These are phyloP conservation scores for Steinernema khuongi DNA, from an alignment of 1,140 invertebrate genomes.

Conservation along the genomic window DNA sequence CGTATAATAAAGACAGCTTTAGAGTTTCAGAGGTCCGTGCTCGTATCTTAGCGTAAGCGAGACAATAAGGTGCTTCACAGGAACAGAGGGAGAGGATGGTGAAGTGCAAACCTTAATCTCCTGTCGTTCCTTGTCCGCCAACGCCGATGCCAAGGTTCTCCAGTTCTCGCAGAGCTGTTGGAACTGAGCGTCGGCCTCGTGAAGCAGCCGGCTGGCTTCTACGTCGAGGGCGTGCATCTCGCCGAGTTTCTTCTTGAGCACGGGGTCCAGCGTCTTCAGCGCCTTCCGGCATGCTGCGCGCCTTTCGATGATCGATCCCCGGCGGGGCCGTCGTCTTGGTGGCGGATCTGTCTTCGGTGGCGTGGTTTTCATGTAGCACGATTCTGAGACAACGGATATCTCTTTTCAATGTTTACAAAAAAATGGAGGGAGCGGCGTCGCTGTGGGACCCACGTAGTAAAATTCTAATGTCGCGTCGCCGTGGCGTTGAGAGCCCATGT, in stretches of 20 bases:
- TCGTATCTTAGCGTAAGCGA: no score
- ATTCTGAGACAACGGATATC: no score
- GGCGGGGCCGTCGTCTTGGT: background rate
- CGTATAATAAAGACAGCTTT: no score
- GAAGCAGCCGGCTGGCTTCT: background rate
- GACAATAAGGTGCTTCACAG: no score
- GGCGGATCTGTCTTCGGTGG: background rate
- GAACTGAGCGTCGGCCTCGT: background rate
- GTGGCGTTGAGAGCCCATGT: background rate
- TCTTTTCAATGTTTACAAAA: no score
- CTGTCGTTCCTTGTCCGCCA: background rate
- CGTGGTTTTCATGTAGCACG: background rate
- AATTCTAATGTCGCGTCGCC: background rate
- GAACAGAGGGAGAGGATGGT: no score
- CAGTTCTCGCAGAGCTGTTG: slow-evolving; percentile 1
- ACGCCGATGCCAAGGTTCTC: background rate
- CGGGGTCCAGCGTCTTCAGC: background rate
- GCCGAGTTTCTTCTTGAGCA: background rate
- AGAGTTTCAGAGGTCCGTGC: no score
- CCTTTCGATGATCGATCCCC: background rate
- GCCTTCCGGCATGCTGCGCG: background rate
- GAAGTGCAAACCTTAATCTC: background rate
- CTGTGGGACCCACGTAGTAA: background rate
- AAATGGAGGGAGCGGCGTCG: background rate
- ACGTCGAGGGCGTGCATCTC: background rate